Conservation (phyloP, 2,797 vertebrate genomes). For the Mormyrus hasselquistii region DNA sequence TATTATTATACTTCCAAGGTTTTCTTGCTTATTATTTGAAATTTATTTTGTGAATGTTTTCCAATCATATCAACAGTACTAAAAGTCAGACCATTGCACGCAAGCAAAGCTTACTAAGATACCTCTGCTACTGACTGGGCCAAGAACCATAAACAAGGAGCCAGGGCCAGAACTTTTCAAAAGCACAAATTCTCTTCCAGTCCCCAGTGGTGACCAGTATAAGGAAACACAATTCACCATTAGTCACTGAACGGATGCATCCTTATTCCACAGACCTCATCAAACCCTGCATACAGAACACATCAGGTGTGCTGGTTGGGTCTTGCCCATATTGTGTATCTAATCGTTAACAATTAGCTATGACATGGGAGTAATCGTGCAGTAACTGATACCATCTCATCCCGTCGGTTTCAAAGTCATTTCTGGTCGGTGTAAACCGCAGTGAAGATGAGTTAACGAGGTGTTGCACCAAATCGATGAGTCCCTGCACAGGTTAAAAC, state of each 20-base stretch:
- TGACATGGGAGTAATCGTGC: background rate
- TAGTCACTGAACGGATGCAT: background rate
- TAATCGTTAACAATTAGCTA: conserved; percentile 6
- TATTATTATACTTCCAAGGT: background rate
- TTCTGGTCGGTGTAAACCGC: background rate
- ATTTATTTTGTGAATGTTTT: background rate
- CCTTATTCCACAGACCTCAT: background rate
- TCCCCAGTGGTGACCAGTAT: background rate
- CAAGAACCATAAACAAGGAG: background rate
- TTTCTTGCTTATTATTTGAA: background rate
- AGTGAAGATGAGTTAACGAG: background rate
- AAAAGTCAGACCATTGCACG: background rate
- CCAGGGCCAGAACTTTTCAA: background rate
- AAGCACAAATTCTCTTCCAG: background rate
- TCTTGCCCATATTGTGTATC: background rate
- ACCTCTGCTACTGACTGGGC: background rate
- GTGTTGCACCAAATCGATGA: background rate
- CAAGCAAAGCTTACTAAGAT: background rate
- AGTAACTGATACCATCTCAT: background rate
- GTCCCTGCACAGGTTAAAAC: background rate
- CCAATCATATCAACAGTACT: background rate
- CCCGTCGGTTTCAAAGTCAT: background rate
- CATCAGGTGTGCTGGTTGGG: background rate
- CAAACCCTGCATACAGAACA: background rate
- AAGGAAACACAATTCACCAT: background rate